A percentile compares a stretch with the other conserved stretches of the same genome.
Conservation (phyloP, 1,140 invertebrate genomes). For the Achroia grisella region DNA sequence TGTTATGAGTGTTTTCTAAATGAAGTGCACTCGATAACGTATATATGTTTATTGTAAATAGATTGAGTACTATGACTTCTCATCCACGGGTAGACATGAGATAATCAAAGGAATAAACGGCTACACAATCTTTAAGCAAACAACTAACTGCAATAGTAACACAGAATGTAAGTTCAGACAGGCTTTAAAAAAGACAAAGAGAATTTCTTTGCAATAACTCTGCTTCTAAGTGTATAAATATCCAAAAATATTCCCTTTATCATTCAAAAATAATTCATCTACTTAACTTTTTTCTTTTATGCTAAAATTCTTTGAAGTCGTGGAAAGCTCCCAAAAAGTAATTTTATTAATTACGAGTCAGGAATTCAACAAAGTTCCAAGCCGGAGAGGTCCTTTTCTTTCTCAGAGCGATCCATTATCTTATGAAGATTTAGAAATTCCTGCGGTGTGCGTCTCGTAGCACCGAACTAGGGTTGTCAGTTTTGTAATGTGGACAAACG, state of each 20-base stretch:
- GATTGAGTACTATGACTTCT: no score
- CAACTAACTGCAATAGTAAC: not conserved
- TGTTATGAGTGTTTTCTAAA: no score
- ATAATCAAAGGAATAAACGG: no score
- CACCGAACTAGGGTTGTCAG: conserved; percentile 6
- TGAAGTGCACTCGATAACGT: no score
- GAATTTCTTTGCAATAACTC: conserved; percentile 24
- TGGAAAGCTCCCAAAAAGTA: conserved; percentile 72
- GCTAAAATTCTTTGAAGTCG: conserved; percentile 72
- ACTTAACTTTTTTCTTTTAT: conserved; percentile 72
- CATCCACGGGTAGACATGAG: no score
- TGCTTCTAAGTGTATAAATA: conserved; percentile 56
- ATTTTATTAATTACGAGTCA: conserved; percentile 74
- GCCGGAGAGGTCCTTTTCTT: conserved; percentile 66
- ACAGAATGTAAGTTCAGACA: not conserved
- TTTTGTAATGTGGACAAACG: not conserved
- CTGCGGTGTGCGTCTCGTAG: conserved; percentile 47
- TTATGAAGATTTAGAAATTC: conserved; percentile 73
- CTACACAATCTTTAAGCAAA: not conserved
- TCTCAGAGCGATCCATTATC: conserved; percentile 67
- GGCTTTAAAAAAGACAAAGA: conserved; percentile 6
- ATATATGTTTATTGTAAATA: no score
- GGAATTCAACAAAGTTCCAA: conserved; percentile 71
- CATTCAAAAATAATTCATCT: conserved; percentile 71
- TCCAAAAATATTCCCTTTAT: conserved; percentile 68